Conservation (phyloP, 2,797 vertebrate species). For the Scolopax rusticola region DNA sequence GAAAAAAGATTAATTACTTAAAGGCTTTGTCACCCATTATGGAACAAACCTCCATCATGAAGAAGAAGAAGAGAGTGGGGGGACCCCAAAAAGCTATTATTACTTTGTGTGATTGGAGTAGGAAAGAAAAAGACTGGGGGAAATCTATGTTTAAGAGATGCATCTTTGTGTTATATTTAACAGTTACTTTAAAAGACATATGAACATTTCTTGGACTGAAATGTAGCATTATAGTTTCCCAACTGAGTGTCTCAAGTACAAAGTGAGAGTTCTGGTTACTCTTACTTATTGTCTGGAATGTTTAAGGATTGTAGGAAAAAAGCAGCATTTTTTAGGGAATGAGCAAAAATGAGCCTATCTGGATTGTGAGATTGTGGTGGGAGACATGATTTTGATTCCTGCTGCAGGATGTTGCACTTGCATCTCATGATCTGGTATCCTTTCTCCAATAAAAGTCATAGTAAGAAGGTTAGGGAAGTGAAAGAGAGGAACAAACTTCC, state of each 20-base stretch:
- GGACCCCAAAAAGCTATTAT: background rate
- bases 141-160: background rate
- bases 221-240: background rate
- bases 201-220: background rate
- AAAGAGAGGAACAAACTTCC: background rate
- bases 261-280: background rate
- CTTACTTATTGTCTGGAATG: background rate
- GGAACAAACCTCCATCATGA: background rate
- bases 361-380: background rate
- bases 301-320: background rate
- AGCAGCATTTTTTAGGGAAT: background rate
- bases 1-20: background rate
- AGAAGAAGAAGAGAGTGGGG: background rate
- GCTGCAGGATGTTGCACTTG: background rate
- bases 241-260: background rate
- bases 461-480: background rate
- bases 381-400: background rate
- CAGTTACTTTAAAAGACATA: background rate
- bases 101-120: background rate
- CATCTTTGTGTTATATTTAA: background rate
- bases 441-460: background rate
- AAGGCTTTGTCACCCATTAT: background rate
- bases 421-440: background rate
- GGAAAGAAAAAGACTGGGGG: background rate
- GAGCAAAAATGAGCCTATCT: background rate